These are phyloP conservation scores for Drosophila tsacasi DNA, from an alignment of 1,140 invertebrate species.

Conservation along the genomic window DNA sequence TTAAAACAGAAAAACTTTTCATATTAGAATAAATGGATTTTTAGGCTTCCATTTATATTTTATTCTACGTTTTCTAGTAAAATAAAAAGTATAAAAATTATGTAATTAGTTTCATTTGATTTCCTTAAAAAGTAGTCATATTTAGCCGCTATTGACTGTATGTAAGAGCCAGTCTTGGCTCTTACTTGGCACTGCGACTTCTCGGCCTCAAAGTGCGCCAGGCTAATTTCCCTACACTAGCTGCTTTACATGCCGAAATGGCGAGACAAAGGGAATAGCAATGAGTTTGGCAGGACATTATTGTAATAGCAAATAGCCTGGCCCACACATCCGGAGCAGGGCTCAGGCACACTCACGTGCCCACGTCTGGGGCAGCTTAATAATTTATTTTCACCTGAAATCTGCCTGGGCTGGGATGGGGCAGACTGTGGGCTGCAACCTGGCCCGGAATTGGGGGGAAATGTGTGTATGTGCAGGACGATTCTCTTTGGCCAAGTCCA, in stretches of 20 bases:
- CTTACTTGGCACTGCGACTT: background rate
- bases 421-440: background rate
- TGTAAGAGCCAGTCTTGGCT: background rate
- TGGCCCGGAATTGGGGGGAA: background rate
- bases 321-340: background rate
- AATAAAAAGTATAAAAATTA: background rate
- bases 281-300: conserved; percentile 6
- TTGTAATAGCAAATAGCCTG: conserved; percentile 5
- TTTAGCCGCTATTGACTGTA: background rate
- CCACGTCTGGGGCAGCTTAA: conserved; percentile 8
- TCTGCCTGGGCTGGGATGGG: background rate
- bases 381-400: conserved; percentile 23
- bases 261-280: conserved; percentile 14
- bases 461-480: background rate
- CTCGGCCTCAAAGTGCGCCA: too few relatives aligned
- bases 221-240: conserved; percentile 10
- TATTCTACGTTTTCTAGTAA: background rate
- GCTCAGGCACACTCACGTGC: too few relatives aligned
- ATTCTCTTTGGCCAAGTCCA: background rate
- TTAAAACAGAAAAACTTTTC: too few relatives aligned
- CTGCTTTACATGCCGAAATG: background rate
- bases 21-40: too few relatives aligned
- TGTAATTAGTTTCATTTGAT: background rate
- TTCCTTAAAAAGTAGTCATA: background rate
- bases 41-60: background rate